Conservation (phyloP, 2,113 vertebrate genomes). For the Channa argus region DNA sequence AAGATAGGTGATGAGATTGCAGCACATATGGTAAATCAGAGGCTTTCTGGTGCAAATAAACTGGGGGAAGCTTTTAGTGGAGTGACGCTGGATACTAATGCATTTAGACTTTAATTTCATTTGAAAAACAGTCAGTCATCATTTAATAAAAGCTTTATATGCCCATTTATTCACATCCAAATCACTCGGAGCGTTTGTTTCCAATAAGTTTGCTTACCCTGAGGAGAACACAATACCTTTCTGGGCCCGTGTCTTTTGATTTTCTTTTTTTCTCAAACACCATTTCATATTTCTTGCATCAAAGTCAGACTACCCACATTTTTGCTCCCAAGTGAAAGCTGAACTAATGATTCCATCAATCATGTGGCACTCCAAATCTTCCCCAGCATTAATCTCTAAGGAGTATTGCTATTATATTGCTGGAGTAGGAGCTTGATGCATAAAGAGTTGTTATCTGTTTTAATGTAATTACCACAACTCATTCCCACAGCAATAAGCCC, state of each 20-base stretch:
- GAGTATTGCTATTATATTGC: conserved; percentile 45
- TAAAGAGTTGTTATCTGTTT: conserved; percentile 64
- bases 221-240: background rate
- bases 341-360: conserved; percentile 65
- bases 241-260: background rate
- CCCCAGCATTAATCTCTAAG: conserved; percentile 47
- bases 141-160: conserved; percentile 14
- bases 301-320: conserved; percentile 32
- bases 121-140: conserved; percentile 9
- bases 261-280: background rate
- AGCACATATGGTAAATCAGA: background rate
- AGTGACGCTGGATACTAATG: background rate
- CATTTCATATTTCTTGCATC: conserved; percentile 32
- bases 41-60: background rate
- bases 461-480: conserved; percentile 68
- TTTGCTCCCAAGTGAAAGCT: conserved; percentile 36
- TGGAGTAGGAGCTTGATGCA: conserved; percentile 45
- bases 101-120: conserved; percentile 22
- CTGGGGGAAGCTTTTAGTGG: conserved; percentile 30
- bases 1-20: conserved; percentile 39
- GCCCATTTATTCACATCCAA: conserved; percentile 21
- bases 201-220: background rate
- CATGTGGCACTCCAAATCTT: conserved; percentile 47
- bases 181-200: background rate
- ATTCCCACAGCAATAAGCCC: conserved; percentile 49